Evolutionary conservation across 2,888 invertebrate species (phyloP).

Genomic region (Yponomeuta sedellus): DNA sequence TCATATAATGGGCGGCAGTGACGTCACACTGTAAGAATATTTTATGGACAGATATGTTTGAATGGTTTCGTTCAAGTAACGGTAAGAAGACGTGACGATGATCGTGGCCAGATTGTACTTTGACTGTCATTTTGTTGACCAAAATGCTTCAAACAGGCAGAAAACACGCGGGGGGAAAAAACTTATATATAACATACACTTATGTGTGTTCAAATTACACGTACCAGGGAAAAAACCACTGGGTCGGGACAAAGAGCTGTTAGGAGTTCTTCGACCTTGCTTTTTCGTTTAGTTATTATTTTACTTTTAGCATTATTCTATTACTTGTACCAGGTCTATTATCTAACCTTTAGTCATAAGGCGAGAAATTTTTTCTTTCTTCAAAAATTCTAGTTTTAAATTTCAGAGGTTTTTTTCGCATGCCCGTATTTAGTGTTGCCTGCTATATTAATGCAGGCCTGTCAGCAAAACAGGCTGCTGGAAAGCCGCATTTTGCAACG

Average conservation of each 20-base stretch:
- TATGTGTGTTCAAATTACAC: neutral
- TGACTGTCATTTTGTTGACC: neutral
- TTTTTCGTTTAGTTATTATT: neutral
- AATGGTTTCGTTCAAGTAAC: conserved; percentile 35
- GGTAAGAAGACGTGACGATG: conserved; percentile 21
- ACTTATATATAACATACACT: neutral
- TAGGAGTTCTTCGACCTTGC: neutral
- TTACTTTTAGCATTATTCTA: too few relatives aligned
- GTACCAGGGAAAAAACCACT: neutral
- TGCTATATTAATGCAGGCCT: conserved; percentile 17
- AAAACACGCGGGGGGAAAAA: too few relatives aligned
- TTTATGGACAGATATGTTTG: neutral
- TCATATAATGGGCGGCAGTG: neutral
- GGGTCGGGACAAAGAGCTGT: neutral
- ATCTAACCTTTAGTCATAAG: neutral
- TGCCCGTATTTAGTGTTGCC: conserved; percentile 29
- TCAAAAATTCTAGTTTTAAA: neutral
- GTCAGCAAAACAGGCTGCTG: conserved; percentile 40
- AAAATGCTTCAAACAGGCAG: too few relatives aligned
- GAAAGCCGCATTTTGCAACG: conserved; percentile 55
- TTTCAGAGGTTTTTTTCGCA: conserved; percentile 14
- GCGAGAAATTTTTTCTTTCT: neutral
- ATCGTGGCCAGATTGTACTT: neutral
- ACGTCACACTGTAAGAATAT: neutral
- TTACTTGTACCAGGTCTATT: too few relatives aligned